Percentiles rank a stretch among this genome's conserved stretches.
Evolutionary conservation across 1,140 invertebrate genomes (phyloP).

Genomic region (Wasmannia auropunctata): DNA sequence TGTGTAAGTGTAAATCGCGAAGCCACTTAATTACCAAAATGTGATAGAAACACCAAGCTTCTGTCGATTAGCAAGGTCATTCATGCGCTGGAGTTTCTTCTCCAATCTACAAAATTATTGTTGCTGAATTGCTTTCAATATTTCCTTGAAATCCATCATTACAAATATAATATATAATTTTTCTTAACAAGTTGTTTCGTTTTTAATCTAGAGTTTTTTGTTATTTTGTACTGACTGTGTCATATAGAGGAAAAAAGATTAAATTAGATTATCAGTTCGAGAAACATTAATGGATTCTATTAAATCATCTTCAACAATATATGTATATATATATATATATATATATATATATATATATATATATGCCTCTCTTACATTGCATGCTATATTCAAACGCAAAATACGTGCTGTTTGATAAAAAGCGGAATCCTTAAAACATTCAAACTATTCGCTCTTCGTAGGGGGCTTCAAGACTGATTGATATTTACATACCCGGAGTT

Average conservation of each 20-base stretch:
- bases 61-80: slow-evolving; percentile 67
- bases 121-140: slow-evolving; percentile 61
- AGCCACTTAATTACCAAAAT: slow-evolving; percentile 69
- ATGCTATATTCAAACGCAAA: slow-evolving; percentile 61
- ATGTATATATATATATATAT: neutral
- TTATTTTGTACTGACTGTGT: neutral
- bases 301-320: slow-evolving; percentile 14
- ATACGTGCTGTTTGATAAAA: slow-evolving; percentile 61
- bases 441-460: slow-evolving; percentile 35
- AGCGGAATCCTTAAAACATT: slow-evolving; percentile 61
- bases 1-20: slow-evolving; percentile 49
- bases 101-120: slow-evolving; percentile 79
- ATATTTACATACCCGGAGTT: slow-evolving; percentile 82
- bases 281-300: slow-evolving; percentile 1
- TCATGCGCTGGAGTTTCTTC: slow-evolving; percentile 78
- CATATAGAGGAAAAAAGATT: neutral
- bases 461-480: slow-evolving; percentile 10
- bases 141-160: neutral
- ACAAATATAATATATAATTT: slow-evolving; percentile 22
- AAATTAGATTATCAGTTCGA: neutral
- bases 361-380: slow-evolving; percentile 24
- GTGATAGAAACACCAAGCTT: slow-evolving; percentile 66
- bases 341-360: neutral
- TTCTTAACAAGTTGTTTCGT: neutral
- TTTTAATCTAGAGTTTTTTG: neutral